phyloP scores from a whole-genome alignment of 2,888 invertebrate genomes.

The Helleia helle region DNA sequence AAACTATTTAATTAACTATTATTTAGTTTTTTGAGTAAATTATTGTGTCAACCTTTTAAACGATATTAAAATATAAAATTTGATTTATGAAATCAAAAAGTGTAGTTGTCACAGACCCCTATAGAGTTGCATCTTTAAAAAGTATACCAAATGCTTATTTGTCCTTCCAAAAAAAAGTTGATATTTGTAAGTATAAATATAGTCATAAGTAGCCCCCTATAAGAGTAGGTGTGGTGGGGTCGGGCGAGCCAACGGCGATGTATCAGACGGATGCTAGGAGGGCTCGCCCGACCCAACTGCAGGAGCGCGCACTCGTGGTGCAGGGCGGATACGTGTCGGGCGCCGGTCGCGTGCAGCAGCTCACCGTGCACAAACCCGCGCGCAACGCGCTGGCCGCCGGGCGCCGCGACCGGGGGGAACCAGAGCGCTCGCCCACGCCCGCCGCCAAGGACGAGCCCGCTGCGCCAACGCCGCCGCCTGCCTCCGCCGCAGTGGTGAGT shows the following conservation, averaged over 20 bases:
- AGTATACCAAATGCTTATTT: too few relatives aligned
- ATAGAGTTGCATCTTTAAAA: too few relatives aligned
- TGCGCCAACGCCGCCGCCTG: conserved; percentile 50
- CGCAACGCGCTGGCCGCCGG: conserved; percentile 80
- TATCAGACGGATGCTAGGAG: conserved; percentile 58
- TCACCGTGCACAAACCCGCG: conserved; percentile 82
- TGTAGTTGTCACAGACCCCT: too few relatives aligned
- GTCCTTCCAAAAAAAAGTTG: too few relatives aligned
- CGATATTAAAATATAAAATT: too few relatives aligned
- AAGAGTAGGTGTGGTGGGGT: neutral
- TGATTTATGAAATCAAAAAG: too few relatives aligned
- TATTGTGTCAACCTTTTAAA: too few relatives aligned
- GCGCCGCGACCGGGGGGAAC: conserved; percentile 72
- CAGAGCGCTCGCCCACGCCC: conserved; percentile 39
- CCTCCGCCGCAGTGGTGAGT: conserved; percentile 45
- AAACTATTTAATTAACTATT: too few relatives aligned
- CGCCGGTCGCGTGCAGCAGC: conserved; percentile 68
- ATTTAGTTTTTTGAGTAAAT: too few relatives aligned
- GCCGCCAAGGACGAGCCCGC: conserved; percentile 21
- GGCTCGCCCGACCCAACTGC: conserved; percentile 65
- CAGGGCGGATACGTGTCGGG: conserved; percentile 78
- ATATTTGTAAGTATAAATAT: too few relatives aligned
- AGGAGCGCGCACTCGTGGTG: conserved; percentile 80
- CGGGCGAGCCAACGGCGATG: conserved; percentile 40
- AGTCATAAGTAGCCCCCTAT: too few relatives aligned